Base-by-base conservation (phyloP, 2,888 invertebrate genomes). In the Pristionchus mayeri region DNA sequence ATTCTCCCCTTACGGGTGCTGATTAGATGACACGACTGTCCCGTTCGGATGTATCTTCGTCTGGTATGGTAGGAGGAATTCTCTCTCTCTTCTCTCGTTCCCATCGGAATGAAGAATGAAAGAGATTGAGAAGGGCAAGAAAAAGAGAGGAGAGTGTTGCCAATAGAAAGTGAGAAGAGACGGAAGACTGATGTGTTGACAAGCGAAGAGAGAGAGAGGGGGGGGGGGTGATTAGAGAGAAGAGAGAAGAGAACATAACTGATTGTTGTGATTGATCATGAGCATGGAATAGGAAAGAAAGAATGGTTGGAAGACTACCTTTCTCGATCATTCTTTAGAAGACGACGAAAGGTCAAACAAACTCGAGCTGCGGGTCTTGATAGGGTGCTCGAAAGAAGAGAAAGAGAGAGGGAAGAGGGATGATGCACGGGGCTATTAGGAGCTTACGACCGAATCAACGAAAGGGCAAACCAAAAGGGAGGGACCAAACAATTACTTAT, bases 161-260 rank as follows among this genome's bases (percentile, higher is more conserved):
- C 63, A 50, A 50, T 48, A 76, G 76, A 76, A 52, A 76, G 76
- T 50, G 76, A 76, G 50, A 52, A 50, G 76, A 76, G 75, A 75
- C 7, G 48, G 44, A 75, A 75, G 75, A 75, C 24, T 75, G 75
- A 75, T 75, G 75, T 75, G 75, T 75, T 75, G 75, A 75, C 75
- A 75, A 48, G 75, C 24, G 24, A 24, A 57, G 24, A 21, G 76
- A 18, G 50, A 76, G 50, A 34, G n/a, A 50, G 50, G 76, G 40
- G 11, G 50, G 50, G 50, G 50, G 76, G 50, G 27, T 76, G 76
- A 76, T 76, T 76, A 50, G 76, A 76, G 50, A 76, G n/a, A 50
- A 24, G 24, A 21, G 30, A 50, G 18, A 30, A 76, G 75, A 76
- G 18, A 52, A 30, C 40, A 48, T 50, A 34, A 76, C 9, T 21